Conservation (phyloP, 2,888 invertebrate genomes). For the Drosophila neonasuta region DNA sequence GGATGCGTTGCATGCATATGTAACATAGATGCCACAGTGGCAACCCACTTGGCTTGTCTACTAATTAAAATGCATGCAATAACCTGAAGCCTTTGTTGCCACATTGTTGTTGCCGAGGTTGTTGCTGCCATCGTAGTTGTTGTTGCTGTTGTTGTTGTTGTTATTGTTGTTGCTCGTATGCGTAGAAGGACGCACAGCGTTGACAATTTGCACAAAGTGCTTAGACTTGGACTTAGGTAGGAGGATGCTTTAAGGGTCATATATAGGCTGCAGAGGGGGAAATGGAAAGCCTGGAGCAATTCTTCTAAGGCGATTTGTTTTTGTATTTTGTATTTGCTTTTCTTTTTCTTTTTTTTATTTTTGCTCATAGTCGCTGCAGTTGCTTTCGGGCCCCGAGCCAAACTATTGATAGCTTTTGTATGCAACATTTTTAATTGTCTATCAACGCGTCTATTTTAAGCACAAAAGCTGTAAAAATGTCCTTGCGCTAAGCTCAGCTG, state of each 20-base stretch:
- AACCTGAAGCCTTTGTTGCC: constrained; percentile 77
- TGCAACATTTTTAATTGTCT: constrained; percentile 73
- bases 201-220: constrained; percentile 77
- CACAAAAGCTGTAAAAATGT: constrained; percentile 60
- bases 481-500: constrained; percentile 55
- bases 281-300: constrained; percentile 6
- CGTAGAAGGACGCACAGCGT: constrained; percentile 71
- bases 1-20: constrained; percentile 45
- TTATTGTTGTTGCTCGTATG: constrained; percentile 49
- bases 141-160: constrained; percentile 23
- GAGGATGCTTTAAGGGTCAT: background rate
- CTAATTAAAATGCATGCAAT: constrained; percentile 77
- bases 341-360: background rate
- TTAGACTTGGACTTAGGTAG: constrained; percentile 41
- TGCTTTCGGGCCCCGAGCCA: constrained; percentile 5
- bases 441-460: constrained; percentile 64
- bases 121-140: constrained; percentile 38
- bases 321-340: background rate
- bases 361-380: constrained; percentile 1
- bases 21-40: constrained; percentile 50
- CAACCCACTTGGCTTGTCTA: constrained; percentile 78
- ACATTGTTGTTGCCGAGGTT: constrained; percentile 67
- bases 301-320: constrained; percentile 26
- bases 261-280: background rate
- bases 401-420: constrained; percentile 69